These are phyloP conservation scores for Arctia plantaginis DNA, from an alignment of 2,888 invertebrate species.

Conservation along the genomic window DNA sequence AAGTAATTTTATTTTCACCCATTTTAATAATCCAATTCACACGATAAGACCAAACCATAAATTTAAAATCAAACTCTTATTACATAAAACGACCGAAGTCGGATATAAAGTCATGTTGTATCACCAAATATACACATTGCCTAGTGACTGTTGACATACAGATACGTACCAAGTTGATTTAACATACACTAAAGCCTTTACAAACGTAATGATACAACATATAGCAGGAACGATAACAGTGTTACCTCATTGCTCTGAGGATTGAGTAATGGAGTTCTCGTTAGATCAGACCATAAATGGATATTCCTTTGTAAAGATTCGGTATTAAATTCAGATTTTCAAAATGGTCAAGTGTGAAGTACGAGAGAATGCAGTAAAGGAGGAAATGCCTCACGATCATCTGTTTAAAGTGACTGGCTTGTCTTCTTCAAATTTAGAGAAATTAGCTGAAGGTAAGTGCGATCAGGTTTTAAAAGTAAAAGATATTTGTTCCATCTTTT, in stretches of 20 bases:
- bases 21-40: background rate
- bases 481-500: too few relatives aligned
- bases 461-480: too few relatives aligned
- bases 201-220: constrained; percentile 36
- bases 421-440: constrained; percentile 76
- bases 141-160: constrained; percentile 32
- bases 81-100: constrained; percentile 32
- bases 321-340: constrained; percentile 23
- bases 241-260: constrained; percentile 49
- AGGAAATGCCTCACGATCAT: constrained; percentile 78
- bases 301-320: constrained; percentile 26
- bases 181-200: constrained; percentile 38
- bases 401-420: constrained; percentile 78
- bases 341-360: constrained; percentile 69
- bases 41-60: background rate
- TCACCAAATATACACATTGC: constrained; percentile 43
- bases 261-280: constrained; percentile 35
- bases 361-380: constrained; percentile 55
- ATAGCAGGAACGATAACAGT: constrained; percentile 21
- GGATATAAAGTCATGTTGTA: constrained; percentile 37
- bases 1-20: too few relatives aligned
- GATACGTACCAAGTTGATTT: constrained; percentile 30
- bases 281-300: constrained; percentile 32
- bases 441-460: constrained; percentile 74
- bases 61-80: background rate